These are phyloP conservation scores for Rattus norvegicus DNA, from an alignment of 2,113 vertebrate genomes.

Conservation along the genomic window DNA sequence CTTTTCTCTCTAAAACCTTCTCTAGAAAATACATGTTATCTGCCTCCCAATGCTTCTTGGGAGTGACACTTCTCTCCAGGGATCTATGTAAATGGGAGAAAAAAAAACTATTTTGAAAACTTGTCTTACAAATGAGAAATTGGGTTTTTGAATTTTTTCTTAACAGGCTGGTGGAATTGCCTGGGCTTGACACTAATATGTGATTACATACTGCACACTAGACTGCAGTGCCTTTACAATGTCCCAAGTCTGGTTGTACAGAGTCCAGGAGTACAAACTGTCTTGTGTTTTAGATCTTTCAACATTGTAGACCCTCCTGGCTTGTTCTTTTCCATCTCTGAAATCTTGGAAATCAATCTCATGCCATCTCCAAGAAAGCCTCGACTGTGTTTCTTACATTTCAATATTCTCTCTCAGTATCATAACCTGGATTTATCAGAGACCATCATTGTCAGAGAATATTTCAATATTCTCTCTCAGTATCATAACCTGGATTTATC, in stretches of 20 bases:
- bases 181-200: background rate
- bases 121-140: background rate
- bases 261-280: background rate
- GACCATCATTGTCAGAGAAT: background rate
- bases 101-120: constrained; percentile 8
- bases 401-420: background rate
- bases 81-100: background rate
- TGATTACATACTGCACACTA: background rate
- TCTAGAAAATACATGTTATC: background rate
- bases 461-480: background rate
- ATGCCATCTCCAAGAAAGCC: background rate
- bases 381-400: background rate
- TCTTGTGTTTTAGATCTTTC: background rate
- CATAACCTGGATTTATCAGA: background rate
- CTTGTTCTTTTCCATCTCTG: background rate
- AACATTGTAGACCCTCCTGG: background rate
- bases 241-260: background rate
- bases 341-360: background rate
- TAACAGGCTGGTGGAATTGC: background rate
- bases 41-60: background rate
- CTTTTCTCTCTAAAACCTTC: background rate
- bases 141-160: constrained; percentile 1
- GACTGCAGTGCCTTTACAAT: background rate
- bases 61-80: background rate
- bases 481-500: too few species aligned